Evolutionary conservation across 2,113 vertebrate genomes (phyloP), one percentile per base, ranked within the genome.

Genomic region (Coptodon rendalli): DNA sequence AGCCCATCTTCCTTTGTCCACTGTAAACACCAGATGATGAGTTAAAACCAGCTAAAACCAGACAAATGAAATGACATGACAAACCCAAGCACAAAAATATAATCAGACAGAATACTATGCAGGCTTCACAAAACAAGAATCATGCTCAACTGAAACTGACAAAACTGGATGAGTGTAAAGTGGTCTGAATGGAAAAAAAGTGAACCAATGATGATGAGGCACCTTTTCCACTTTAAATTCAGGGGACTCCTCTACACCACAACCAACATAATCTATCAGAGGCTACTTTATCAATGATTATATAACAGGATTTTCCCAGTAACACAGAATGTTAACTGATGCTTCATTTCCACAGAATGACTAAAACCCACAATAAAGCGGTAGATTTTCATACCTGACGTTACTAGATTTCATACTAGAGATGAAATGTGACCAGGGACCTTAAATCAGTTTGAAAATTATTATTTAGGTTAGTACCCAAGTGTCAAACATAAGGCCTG

Each of bases 1-100:
- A 97, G 96, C 91, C 97, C 97, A 84, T 99, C 98, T 96, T 99
- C 99, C 95, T 99, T 99, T 94, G 97, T 97, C 98, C 98, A 99
- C 98, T 99, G 97, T 87, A 97, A 98, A 82, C 36, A 95, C 85
- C 94, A 97, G 95, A 95, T 93, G 92, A 81, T 95, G 88, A 45
- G 91, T 94, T 92, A 91, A 90, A 92, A 87, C 10, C 40, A 86
- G 82, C 73, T 59, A 73, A 45, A 88, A 83, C 79, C 12, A 92
- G 91, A 14, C 5, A 27, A 4, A 71, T 22, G 40, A 80, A 90
- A 80, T 40, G 87, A 76, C 43, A 87, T 52, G 63, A 63, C 7
- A 82, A 93, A 83, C 73, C 83, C 59, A 87, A 83, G 84, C 81
- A 93, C 59, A 86, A 87, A 94, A 79, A 92, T 92, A 95, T 63